Percentiles rank a stretch among this genome's conserved stretches.
phyloP scores from a whole-genome alignment of 1,140 invertebrate genomes.

The Scaptomyza pallida region DNA sequence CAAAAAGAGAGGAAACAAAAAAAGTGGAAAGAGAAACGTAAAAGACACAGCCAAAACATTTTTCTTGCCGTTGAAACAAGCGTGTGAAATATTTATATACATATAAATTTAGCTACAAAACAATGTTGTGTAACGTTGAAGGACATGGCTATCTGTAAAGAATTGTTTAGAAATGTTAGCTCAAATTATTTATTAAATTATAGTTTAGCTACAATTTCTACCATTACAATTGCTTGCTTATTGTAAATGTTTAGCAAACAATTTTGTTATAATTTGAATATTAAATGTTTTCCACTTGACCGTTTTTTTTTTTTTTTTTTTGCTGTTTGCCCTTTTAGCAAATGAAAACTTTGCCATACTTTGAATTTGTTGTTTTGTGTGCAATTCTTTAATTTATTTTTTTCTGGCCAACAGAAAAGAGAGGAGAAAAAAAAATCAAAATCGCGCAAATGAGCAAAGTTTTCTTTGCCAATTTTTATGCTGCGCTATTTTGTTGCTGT shows the following conservation, averaged over 20 bases:
- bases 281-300: slow-evolving; percentile 42
- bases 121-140: too few relatives aligned
- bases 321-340: slow-evolving; percentile 15
- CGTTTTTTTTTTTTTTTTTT: too few relatives aligned
- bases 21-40: slow-evolving; percentile 7
- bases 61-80: slow-evolving; percentile 45
- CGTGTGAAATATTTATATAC: slow-evolving; percentile 66
- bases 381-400: slow-evolving; percentile 70
- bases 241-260: too few relatives aligned
- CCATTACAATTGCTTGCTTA: too few relatives aligned
- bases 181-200: too few relatives aligned
- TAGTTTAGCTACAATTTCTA: too few relatives aligned
- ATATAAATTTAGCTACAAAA: slow-evolving; percentile 31
- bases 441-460: slow-evolving; percentile 80
- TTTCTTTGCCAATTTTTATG: slow-evolving; percentile 43
- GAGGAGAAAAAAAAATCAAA: slow-evolving; percentile 65
- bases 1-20: slow-evolving; percentile 1
- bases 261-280: slow-evolving; percentile 12
- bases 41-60: slow-evolving; percentile 25
- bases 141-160: too few relatives aligned
- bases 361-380: slow-evolving; percentile 53
- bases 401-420: slow-evolving; percentile 7
- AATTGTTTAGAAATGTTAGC: too few relatives aligned
- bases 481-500: slow-evolving; percentile 19
- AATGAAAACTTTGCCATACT: slow-evolving; percentile 55